Conservation (phyloP, 2,797 vertebrate genomes). For the Pygocentrus nattereri region DNA sequence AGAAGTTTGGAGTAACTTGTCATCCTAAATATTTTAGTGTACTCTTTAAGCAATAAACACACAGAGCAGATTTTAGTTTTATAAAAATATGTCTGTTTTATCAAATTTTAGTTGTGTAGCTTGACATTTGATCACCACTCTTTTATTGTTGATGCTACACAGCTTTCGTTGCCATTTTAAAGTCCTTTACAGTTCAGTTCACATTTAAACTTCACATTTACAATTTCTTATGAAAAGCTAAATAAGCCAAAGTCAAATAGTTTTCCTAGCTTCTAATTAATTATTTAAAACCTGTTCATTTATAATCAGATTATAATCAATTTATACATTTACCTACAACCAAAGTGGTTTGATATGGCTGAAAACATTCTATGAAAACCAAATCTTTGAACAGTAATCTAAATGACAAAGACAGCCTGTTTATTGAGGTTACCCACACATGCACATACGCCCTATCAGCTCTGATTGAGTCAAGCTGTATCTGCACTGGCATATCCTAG, state of each 20-base stretch:
- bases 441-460: not conserved
- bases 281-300: not conserved
- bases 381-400: not conserved
- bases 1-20: not conserved
- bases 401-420: not conserved
- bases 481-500: not conserved
- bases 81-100: not conserved
- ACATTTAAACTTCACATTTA: not conserved
- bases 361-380: not conserved
- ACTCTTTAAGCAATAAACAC: not conserved
- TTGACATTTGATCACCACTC: not conserved
- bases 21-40: too few species aligned
- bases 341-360: not conserved
- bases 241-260: too few species aligned
- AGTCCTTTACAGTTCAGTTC: too few species aligned
- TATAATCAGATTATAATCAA: too few species aligned
- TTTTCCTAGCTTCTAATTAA: not conserved
- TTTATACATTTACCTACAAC: not conserved
- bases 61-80: not conserved
- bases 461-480: slow-evolving; percentile 8
- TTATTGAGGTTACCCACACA: not conserved
- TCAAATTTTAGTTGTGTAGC: not conserved
- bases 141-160: not conserved
- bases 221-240: not conserved
- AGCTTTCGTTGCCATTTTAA: too few species aligned